Base-by-base conservation (phyloP, 1,140 invertebrate genomes). In the Liolophura sinensis region DNA sequence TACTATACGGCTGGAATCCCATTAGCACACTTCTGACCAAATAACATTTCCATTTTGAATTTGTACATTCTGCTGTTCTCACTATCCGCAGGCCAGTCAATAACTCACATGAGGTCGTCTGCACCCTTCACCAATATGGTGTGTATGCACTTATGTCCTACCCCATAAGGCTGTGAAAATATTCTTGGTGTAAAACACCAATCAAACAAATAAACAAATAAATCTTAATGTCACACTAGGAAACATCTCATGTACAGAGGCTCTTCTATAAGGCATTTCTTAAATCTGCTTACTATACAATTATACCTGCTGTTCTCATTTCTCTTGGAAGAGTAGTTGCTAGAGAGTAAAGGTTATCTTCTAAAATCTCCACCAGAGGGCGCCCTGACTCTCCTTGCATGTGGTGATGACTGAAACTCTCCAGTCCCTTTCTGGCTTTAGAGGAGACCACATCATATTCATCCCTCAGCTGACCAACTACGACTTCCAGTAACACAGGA, bases 311-410 rank as follows among this genome's bases (percentile, higher is more conserved):
- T 55, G 75, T 73, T 46, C 70, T 73, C n/a, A 80, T 78, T 59
- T 70, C 69, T 60, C 80, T 61, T 15, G 78, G 78, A 5, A 82
- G 65, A 4, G 78, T 73, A 54, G 75, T 77, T 9, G 75, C 63
- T 9, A 80, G 62, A 18, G 67, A 67, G 52, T 74, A 73, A 7
- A 82, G 62, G 54, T 79, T 79, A 48, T 82, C 80, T 61, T 80
- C 75, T 40, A 82, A 65, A 49, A 82, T 74, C n/a, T 75, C 75
- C 59, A 74, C 66, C 52, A 82, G 71, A 47, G 72, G 68, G 52
- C 70, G 65, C 40, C 69, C 71, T 20, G 73, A 67, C 24, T 64
- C 55, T 22, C 47, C 61, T 0, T 68, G 67, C 0, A 64, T 49
- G 50, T 74, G 72, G 40, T 63, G 67, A 9, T 67, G 62, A 31